Evolutionary conservation across 2,888 invertebrate genomes (phyloP).

Genomic region (Euclidia mi): DNA sequence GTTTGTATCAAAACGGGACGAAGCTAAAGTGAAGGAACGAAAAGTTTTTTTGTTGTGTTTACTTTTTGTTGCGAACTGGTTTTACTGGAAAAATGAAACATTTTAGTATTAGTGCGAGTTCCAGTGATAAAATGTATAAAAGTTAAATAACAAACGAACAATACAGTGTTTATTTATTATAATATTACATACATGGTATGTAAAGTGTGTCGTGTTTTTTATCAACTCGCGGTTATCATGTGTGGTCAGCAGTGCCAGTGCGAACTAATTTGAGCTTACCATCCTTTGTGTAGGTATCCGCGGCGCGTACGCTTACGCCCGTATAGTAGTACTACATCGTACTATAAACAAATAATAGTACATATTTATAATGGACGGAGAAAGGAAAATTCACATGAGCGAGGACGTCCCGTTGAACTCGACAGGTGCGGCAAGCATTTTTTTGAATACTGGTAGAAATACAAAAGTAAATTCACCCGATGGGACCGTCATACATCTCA

Average conservation of each 20-base stretch:
- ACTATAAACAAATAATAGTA: constrained; percentile 55
- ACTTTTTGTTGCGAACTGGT: constrained; percentile 68
- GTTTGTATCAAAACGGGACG: constrained; percentile 52
- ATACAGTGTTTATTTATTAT: constrained; percentile 25
- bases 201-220: constrained; percentile 68
- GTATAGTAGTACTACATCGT: constrained; percentile 72
- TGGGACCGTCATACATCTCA: constrained; percentile 84
- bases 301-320: constrained; percentile 77
- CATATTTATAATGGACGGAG: constrained; percentile 78
- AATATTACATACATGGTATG: constrained; percentile 59
- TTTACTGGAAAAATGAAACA: constrained; percentile 45
- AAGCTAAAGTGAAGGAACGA: constrained; percentile 59
- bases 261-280: constrained; percentile 81
- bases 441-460: constrained; percentile 82
- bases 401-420: constrained; percentile 84
- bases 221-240: constrained; percentile 75
- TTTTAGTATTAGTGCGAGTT: constrained; percentile 45
- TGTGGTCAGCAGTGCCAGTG: constrained; percentile 72
- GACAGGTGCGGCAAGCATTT: constrained; percentile 83
- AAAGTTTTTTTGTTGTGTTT: constrained; percentile 68
- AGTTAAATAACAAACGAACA: constrained; percentile 21
- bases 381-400: constrained; percentile 79
- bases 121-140: constrained; percentile 20
- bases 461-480: constrained; percentile 77
- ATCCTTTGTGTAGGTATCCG: constrained; percentile 84